A percentile compares a stretch with the other conserved stretches of the same genome.
phyloP scores from a whole-genome alignment of 2,888 invertebrate genomes.

The Amblyteles armatorius region DNA sequence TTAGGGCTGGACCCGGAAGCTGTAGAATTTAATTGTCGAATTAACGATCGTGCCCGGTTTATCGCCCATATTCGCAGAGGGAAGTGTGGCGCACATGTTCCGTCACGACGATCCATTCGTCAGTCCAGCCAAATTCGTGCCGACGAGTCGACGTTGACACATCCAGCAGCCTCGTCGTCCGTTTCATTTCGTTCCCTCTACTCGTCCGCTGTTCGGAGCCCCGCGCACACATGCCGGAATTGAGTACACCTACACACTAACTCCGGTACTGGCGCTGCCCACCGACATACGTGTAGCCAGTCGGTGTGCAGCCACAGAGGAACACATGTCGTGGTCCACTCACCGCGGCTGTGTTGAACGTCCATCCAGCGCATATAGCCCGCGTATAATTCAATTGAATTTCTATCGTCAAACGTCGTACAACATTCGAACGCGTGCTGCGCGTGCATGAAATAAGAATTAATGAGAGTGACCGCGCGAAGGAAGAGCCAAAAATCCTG shows the following conservation, averaged over 20 bases:
- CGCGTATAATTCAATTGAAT: constrained; percentile 41
- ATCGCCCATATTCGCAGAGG: not conserved
- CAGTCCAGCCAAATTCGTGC: constrained; percentile 44
- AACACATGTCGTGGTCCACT: constrained; percentile 12
- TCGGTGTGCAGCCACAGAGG: constrained; percentile 24
- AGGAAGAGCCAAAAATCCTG: not conserved
- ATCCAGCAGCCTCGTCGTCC: constrained; percentile 40
- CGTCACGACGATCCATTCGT: constrained; percentile 23
- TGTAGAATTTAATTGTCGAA: constrained; percentile 14
- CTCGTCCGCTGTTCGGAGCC: constrained; percentile 30
- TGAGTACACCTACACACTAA: not conserved
- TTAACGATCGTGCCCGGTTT: not conserved
- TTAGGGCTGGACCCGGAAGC: not conserved
- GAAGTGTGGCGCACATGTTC: constrained; percentile 2
- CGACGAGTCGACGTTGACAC: constrained; percentile 55
- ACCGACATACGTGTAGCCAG: not conserved
- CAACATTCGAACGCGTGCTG: not conserved
- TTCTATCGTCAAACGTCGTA: constrained; percentile 25
- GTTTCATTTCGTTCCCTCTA: constrained; percentile 51
- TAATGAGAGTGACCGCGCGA: not conserved
- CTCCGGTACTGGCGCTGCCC: not conserved
- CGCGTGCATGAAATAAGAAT: constrained; percentile 17
- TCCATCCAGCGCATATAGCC: not conserved
- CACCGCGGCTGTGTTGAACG: not conserved
- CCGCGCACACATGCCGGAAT: not conserved